phyloP scores from a whole-genome alignment of 2,888 invertebrate genomes.

The Troilus luridus region DNA sequence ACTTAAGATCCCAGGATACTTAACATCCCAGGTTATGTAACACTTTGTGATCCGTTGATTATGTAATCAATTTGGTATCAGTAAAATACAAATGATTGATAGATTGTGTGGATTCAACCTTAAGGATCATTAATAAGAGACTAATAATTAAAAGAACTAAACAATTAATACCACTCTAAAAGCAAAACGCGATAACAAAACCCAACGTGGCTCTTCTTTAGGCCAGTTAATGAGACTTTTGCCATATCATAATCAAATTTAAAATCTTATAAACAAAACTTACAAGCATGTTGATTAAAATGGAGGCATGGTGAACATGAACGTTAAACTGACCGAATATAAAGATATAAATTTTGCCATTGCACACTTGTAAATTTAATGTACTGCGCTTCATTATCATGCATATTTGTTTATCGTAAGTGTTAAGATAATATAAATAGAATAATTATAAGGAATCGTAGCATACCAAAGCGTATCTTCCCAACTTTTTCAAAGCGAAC shows the following conservation, averaged over 20 bases:
- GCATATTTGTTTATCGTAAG: not conserved
- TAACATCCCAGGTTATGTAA: not conserved
- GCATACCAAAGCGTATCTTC: constrained; percentile 86
- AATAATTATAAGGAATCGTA: not conserved
- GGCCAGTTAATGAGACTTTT: not conserved
- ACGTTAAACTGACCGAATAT: not conserved
- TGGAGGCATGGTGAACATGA: not conserved
- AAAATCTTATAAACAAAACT: not conserved
- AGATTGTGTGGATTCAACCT: too few species aligned
- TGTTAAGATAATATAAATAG: not conserved
- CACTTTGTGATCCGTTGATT: not conserved
- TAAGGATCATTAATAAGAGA: not conserved
- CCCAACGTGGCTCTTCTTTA: not conserved
- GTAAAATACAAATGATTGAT: not conserved
- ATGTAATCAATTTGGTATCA: not conserved
- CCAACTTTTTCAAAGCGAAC: constrained; percentile 87
- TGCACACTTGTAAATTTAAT: too few species aligned
- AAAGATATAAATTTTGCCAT: not conserved
- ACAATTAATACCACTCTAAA: not conserved
- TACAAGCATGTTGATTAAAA: not conserved
- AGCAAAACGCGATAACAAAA: not conserved
- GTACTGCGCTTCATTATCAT: not conserved
- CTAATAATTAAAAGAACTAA: not conserved
- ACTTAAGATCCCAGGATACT: too few species aligned
- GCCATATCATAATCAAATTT: not conserved